Evolutionary conservation across 2,113 vertebrate genomes (phyloP).

Genomic region (Eulemur rufifrons): DNA sequence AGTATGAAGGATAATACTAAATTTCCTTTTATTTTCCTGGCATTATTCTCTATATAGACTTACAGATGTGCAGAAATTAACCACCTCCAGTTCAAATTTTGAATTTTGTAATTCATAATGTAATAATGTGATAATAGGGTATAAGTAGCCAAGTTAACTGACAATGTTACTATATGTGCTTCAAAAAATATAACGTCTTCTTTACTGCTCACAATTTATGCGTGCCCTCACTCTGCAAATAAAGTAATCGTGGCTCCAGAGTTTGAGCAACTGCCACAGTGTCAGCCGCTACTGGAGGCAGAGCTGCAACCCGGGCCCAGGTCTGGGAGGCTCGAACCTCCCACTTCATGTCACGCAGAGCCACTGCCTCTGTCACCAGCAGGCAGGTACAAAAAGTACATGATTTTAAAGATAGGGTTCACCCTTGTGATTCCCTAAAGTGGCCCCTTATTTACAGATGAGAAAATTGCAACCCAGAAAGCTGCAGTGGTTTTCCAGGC

Average conservation of each 20-base stretch:
- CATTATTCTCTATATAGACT: not conserved
- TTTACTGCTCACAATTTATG: not conserved
- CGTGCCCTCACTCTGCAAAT: not conserved
- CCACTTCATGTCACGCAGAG: rapidly evolving
- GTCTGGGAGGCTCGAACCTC: no score
- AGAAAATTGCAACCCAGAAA: no score
- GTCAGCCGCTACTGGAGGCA: no score
- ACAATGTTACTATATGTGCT: not conserved
- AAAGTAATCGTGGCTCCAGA: not conserved
- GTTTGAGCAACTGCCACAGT: no score
- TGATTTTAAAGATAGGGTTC: not conserved
- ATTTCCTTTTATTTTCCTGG: not conserved
- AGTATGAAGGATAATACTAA: not conserved
- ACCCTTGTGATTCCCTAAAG: rapidly evolving
- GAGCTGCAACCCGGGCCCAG: rapidly evolving
- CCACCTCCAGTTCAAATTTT: not conserved
- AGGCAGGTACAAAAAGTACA: rapidly evolving
- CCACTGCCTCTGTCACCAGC: rapidly evolving
- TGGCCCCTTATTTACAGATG: rapidly evolving
- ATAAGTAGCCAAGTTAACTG: not conserved
- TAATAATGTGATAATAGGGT: not conserved
- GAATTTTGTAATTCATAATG: not conserved
- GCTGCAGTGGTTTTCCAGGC: rapidly evolving
- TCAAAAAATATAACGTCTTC: not conserved
- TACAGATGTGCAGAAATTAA: not conserved